Base-by-base conservation (phyloP, 1,140 invertebrate species). In the Acyrthosiphon pisum region DNA sequence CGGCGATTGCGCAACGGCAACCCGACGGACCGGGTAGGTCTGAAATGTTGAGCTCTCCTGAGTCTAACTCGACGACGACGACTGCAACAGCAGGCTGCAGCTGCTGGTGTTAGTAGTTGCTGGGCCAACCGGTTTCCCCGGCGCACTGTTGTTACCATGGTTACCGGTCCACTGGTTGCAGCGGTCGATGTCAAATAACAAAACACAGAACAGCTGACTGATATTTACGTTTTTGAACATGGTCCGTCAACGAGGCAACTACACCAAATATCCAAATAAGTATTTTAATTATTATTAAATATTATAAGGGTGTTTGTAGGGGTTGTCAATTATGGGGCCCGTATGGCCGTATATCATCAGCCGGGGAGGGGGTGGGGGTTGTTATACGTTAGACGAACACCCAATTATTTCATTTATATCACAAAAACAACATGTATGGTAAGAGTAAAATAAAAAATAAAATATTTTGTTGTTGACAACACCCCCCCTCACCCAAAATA, bases 81-180 rank as follows among this genome's bases (percentile, higher is more conserved):
- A 18, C 23, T 18, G 60, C 14, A 76, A n/a, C 60, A 76, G 60
- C 60, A 76, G 60, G 60, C 60, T 68, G 56, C 56, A 30, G 26
- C 26, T 68, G 30, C 23, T 30, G 60, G 60, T 76, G 60, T 14
- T 76, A 76, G 30, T 76, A 76, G 60, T 76, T 68, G 3, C 53
- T 30, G 53, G 37, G 53, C 26, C 46, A 56, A 93, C 81, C 91
- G 81, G 91, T 86, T 92, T 86, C 35, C 48, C 48, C 46, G 35
- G 56, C 89, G 30, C 89, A 93, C 48, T 93, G 48, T 93, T 93
- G 76, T 93, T 93, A 93, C 91, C 91, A 93, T 93, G 81, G 91
- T 86, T 93, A 93, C 91, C 91, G 76, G 46, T 44, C 7, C 35
- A 35, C 6, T 26, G 91, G 91, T 93, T 90, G 56, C 48, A 44